phyloP scores from a whole-genome alignment of 2,888 invertebrate genomes.

The Pseudolycoriella hygida region DNA sequence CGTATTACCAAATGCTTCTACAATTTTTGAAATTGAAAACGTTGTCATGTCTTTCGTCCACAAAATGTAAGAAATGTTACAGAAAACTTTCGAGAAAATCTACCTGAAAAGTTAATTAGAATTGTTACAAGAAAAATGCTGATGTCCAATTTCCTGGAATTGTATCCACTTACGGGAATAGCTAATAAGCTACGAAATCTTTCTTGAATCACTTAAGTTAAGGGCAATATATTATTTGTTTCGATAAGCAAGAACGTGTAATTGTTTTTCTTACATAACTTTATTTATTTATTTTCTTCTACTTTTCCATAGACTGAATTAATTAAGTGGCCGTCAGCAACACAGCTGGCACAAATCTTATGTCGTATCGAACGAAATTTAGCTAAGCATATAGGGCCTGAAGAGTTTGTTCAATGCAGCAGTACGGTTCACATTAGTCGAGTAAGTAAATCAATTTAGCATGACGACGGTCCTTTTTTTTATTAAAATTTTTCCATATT shows the following conservation, averaged over 20 bases:
- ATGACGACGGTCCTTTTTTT: neutral
- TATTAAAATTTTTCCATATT: neutral
- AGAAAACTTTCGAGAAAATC: too few relatives aligned
- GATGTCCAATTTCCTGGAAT: too few relatives aligned
- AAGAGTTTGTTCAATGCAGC: conserved; percentile 29
- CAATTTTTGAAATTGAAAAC: too few relatives aligned
- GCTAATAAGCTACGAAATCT: too few relatives aligned
- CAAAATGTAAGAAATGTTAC: too few relatives aligned
- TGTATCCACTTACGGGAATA: too few relatives aligned
- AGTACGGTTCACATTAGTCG: conserved; percentile 17
- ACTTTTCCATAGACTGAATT: conserved; percentile 14
- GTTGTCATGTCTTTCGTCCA: too few relatives aligned
- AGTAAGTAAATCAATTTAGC: neutral
- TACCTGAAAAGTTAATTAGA: too few relatives aligned
- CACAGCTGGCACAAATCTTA: conserved; percentile 26
- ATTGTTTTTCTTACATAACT: too few relatives aligned
- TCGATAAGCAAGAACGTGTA: neutral
- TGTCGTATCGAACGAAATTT: conserved; percentile 28
- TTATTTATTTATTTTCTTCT: neutral
- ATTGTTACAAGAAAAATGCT: too few relatives aligned
- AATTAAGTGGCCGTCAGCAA: conserved; percentile 24
- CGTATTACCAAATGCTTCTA: too few relatives aligned
- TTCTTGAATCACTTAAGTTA: neutral
- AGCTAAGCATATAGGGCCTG: conserved; percentile 28
- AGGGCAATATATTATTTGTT: neutral